Base-by-base conservation (phyloP, 2,113 vertebrate genomes). In the Garra rufa region DNA sequence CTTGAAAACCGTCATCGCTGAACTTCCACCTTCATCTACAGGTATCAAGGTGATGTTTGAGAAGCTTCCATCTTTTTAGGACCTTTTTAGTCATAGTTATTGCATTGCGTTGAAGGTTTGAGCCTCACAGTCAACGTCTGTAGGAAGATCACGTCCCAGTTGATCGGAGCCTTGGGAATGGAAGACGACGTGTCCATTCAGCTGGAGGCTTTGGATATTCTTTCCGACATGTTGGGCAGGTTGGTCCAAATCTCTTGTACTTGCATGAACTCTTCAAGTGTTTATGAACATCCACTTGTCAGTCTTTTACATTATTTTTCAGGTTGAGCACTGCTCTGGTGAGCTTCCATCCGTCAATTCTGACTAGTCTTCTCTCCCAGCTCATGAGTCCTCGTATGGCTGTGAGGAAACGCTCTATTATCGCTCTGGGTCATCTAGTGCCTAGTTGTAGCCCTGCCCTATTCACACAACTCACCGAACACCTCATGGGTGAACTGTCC, bases 141-240 rank as follows among this genome's bases (percentile, higher is more conserved):
- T 88, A 96, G 96, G 89, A 99, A 97, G 90, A 97, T 99, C 88
- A 98, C 97, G 0, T 95, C 95, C 21, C 98, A 98, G 92, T 94
- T 99, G 91, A 97, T 97, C 1, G 95, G 95, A 55, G 97, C 97
- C 28, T 92, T 99, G 81, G 94, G 94, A 74, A 98, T 98, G 90
- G 96, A 97, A 80, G 96, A 99, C 9, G 98, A 99, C 3, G 96
- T 97, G 50, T 96, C 97, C 0, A 92, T 98, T 50, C 97, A 99
- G 91, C 84, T 99, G 73, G 98, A 99, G 90, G 97, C 97, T n/a
- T 93, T 99, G 89, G 97, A 99, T 92, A 99, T 99, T 90, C 94
- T 99, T 88, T 96, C 96, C 0, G 97, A 99, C 90, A 98, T 99
- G 96, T 92, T 99, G 90, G 97, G 95, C 95, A 97, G 97, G 98